Conservation (phyloP, 2,888 invertebrate species). For the Neoaliturus tenellus region DNA sequence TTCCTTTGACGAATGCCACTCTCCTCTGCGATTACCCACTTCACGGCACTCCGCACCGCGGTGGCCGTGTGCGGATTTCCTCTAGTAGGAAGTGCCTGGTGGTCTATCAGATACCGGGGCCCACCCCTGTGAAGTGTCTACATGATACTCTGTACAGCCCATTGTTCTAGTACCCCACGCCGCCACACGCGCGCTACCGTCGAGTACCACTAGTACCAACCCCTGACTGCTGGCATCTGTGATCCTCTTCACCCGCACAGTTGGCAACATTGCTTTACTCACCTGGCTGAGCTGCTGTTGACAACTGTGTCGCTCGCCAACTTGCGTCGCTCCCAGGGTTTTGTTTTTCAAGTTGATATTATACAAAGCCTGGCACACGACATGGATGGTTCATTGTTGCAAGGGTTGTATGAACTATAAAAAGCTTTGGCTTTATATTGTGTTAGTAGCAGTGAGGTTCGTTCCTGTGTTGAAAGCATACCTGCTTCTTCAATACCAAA, state of each 20-base stretch:
- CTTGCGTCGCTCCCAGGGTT: neutral
- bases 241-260: neutral
- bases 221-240: slow-evolving; percentile 24
- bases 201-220: neutral
- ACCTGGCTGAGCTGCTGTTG: neutral
- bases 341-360: neutral
- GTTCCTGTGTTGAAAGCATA: too few relatives aligned
- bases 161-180: neutral
- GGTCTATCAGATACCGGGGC: neutral
- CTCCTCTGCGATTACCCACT: too few relatives aligned
- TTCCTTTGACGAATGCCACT: too few relatives aligned
- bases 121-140: neutral
- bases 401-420: neutral
- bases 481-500: too few relatives aligned
- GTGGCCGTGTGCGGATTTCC: too few relatives aligned
- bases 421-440: too few relatives aligned
- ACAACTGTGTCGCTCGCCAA: neutral
- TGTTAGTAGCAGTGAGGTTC: too few relatives aligned
- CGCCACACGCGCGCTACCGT: slow-evolving; percentile 24
- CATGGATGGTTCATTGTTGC: neutral
- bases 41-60: too few relatives aligned
- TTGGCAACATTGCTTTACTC: neutral
- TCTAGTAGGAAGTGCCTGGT: neutral
- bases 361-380: neutral
- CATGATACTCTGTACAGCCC: neutral